A percentile compares a stretch with the other conserved stretches of the same genome.
phyloP scores from a whole-genome alignment of 2,113 vertebrate genomes.

The Melanotaenia duboulayi region DNA sequence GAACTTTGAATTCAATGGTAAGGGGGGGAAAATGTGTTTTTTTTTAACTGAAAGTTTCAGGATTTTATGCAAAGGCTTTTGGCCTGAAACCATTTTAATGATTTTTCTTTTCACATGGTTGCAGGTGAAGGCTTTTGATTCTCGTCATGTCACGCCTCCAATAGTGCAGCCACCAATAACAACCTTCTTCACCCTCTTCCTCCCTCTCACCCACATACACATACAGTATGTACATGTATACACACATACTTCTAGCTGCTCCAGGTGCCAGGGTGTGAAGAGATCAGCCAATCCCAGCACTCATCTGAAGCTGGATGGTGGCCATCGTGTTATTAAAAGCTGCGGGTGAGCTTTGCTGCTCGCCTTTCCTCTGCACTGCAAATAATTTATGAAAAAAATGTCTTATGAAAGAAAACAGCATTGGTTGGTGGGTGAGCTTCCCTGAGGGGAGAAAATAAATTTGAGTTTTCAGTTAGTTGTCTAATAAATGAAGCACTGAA shows the following conservation, averaged over 20 bases:
- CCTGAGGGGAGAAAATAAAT: slow-evolving; percentile 38
- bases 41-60: slow-evolving; percentile 70
- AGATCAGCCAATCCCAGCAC: slow-evolving; percentile 87
- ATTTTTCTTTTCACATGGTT: slow-evolving; percentile 86
- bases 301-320: slow-evolving; percentile 90
- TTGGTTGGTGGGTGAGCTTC: slow-evolving; percentile 39
- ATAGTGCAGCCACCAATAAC: slow-evolving; percentile 78
- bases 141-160: slow-evolving; percentile 86
- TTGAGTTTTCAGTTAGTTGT: slow-evolving; percentile 41
- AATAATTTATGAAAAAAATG: slow-evolving; percentile 65
- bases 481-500: slow-evolving; percentile 44
- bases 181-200: slow-evolving; percentile 43
- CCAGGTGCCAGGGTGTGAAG: slow-evolving; percentile 90
- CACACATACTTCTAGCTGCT: slow-evolving; percentile 79
- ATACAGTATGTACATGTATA: slow-evolving; percentile 19
- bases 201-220: slow-evolving; percentile 41
- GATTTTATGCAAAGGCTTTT: slow-evolving; percentile 85
- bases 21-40: slow-evolving; percentile 45
- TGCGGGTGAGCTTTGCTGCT: slow-evolving; percentile 87
- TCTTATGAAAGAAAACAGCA: slow-evolving; percentile 56
- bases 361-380: slow-evolving; percentile 66
- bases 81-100: slow-evolving; percentile 90
- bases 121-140: slow-evolving; percentile 88
- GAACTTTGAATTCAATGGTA: slow-evolving; percentile 54
- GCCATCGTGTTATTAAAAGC: slow-evolving; percentile 95